Evolutionary conservation across 1,140 invertebrate genomes (phyloP), one percentile per base, ranked within the genome.

Genomic region (Leucophenga varia): DNA sequence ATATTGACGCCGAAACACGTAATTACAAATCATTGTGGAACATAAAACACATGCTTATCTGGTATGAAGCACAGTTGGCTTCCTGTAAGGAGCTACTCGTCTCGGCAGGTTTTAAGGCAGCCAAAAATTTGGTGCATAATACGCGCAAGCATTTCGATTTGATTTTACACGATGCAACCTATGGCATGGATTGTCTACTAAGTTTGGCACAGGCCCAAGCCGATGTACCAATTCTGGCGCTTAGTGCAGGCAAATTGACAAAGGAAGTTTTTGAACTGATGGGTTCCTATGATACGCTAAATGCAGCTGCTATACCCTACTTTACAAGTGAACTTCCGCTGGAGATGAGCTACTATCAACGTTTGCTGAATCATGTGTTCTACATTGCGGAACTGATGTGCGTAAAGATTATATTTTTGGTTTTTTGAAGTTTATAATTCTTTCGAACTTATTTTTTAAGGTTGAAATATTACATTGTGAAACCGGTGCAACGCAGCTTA

Each of bases 361-460:
- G 72, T 3, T n/a, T 73, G 0, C 53, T 61, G 4, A 77, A 77
- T 32, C 56, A 60, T 13, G 3, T 58, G 3, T 32, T 75, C 30
- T 65, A 56, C 14, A 2, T 46, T 3, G 17, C 16, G 0, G 58
- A 63, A 13, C 18, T 25, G 1, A 32, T 60, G 70, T 73, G 40
- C 65, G 65, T 61, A 40, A 10, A 14, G 2, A 1, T 2, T 10
- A 0, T 9, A 13, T 2, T 12, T 7, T 13, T 2, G 1, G 2
- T 35, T 13, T 12, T 13, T n/a, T 9, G 5, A 14, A 34, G 31
- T 34, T n/a, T n/a, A n/a, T n/a, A 34, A 8, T 14, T 2, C 1
- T 10, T 0, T 35, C 22, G 20, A 50, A 21, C 20, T 35, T 28
- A 3, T n/a, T 25, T 3, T 0, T 22, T 46, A 12, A n/a, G 2